Base-by-base conservation (phyloP, 2,888 invertebrate species). In the Troilus luridus region DNA sequence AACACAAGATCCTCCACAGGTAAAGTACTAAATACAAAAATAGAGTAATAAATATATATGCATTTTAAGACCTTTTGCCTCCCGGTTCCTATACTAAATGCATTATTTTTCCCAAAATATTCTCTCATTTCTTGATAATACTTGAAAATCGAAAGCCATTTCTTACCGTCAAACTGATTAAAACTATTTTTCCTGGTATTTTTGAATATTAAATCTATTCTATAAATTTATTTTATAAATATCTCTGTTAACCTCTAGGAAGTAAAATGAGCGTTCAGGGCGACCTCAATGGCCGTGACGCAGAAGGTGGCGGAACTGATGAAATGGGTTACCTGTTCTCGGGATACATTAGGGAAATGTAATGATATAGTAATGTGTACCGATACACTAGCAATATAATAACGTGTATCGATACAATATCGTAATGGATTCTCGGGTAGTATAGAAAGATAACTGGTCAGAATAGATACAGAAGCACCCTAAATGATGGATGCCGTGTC, bases 241-340 rank as follows among this genome's bases (percentile, higher is more conserved):
- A 24, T 24, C 67, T 9, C n/a, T n/a, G 9, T 9, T 17, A 77
- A 41, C 17, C 17, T 77, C 27, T 8, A 41, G 72, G 72, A 77
- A 77, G 27, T 77, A 77, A 41, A 77, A 41, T 8, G 72, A 77
- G 72, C 41, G 14, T 77, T 77, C 17, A 77, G 27, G 8, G 8
- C 17, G 72, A 72, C 72, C 72, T 77, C 72, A 77, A 67, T 8
- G 72, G 41, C 27, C 72, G 41, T 77, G 72, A 77, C 72, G 72
- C 17, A 27, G 1, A 41, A 77, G 72, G 27, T 77, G 8, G 27
- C 72, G 72, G 72, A 77, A 77, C 72, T 77, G 27, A 77, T 77
- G 27, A 77, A 27, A 77, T 41, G 8, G 17, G 17, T 19, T 9
- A 17, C 17, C 17, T 8, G 2, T 41, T 41, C 19, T 77, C 72